Conservation (phyloP, 2,888 invertebrate genomes). For the Ceratothoa steindachneri region DNA sequence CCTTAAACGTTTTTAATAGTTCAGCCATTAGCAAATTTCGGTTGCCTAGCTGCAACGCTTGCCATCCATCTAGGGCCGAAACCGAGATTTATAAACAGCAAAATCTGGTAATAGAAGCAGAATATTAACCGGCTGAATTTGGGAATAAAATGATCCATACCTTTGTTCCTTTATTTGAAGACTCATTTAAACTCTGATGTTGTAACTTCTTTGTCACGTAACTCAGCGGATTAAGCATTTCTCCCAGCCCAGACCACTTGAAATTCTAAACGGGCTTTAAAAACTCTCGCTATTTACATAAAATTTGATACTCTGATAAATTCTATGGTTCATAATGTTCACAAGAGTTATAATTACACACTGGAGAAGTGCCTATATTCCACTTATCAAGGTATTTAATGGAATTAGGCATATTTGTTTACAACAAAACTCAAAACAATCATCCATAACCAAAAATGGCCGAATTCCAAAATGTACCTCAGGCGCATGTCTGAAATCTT, state of each 20-base stretch:
- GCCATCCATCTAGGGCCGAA: too few species aligned
- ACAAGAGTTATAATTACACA: not conserved
- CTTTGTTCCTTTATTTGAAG: slow-evolving; percentile 37
- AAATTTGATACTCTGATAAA: not conserved
- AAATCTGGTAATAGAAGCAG: too few species aligned
- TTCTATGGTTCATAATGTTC: not conserved
- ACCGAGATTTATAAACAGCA: too few species aligned
- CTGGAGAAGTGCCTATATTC: not conserved
- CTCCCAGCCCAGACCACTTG: not conserved
- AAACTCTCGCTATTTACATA: not conserved
- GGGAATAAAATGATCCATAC: slow-evolving; percentile 26
- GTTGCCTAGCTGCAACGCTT: too few species aligned
- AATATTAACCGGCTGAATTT: too few species aligned
- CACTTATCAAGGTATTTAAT: not conserved
- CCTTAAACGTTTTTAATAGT: too few species aligned
- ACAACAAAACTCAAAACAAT: slow-evolving; percentile 7
- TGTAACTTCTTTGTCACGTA: slow-evolving; percentile 46
- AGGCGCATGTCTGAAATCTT: slow-evolving; percentile 43
- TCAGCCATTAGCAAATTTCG: too few species aligned
- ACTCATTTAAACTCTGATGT: slow-evolving; percentile 43
- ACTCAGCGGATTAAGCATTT: slow-evolving; percentile 46
- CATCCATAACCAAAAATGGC: slow-evolving; percentile 47
- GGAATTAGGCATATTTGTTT: not conserved
- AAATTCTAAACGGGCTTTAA: not conserved
- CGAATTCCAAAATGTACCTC: slow-evolving; percentile 32